A percentile compares a stretch with the other conserved stretches of the same genome.
These are phyloP conservation scores for Ia io DNA, from an alignment of 2,113 vertebrate species.

Conservation along the genomic window DNA sequence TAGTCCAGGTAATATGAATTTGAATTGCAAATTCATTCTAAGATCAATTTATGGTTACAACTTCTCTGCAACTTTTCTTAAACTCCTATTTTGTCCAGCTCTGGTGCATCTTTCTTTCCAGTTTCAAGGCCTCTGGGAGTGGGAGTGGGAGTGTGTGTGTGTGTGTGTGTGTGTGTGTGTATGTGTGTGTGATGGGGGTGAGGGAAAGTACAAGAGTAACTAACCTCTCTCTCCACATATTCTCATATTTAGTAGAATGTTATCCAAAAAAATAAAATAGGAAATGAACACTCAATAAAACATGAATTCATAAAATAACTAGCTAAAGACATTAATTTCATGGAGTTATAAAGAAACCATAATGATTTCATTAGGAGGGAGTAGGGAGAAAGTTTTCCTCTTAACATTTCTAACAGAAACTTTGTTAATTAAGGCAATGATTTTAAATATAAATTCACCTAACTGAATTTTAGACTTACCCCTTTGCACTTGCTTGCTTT, in stretches of 20 bases:
- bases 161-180: background rate
- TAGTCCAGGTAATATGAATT: background rate
- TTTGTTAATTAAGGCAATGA: background rate
- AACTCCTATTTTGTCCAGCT: background rate
- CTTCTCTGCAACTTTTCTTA: background rate
- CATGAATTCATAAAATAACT: background rate
- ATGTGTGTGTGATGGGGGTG: too few relatives aligned
- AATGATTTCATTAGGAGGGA: background rate
- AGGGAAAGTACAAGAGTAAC: background rate
- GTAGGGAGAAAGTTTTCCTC: background rate
- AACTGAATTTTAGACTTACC: background rate
- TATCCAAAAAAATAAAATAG: background rate
- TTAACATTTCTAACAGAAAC: background rate
- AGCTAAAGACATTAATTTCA: background rate
- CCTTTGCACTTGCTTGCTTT: too few relatives aligned
- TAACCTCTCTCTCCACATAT: background rate
- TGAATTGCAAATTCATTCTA: slow-evolving; percentile 28
- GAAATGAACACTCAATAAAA: background rate
- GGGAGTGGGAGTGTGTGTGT: too few relatives aligned
- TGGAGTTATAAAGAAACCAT: background rate
- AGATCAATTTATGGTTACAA: background rate
- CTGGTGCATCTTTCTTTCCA: background rate
- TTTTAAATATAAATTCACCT: slow-evolving; percentile 7
- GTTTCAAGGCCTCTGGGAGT: background rate
- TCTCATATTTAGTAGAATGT: background rate